Evolutionary conservation across 2,888 invertebrate genomes (phyloP).

Genomic region (Campaea margaritaria): DNA sequence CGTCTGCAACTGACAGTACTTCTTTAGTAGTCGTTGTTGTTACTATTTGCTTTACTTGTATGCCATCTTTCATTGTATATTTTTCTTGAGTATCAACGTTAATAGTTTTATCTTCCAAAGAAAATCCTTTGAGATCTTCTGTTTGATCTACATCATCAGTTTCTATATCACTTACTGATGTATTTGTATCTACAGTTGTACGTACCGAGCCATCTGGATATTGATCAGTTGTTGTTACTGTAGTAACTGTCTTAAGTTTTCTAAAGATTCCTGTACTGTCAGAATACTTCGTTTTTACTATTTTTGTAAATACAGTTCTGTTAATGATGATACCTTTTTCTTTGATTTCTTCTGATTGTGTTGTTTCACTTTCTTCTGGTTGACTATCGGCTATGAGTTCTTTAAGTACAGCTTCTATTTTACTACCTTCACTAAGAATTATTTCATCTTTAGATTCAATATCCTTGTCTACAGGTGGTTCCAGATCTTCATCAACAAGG

Average conservation of each 20-base stretch:
- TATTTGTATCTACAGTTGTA: conserved; percentile 68
- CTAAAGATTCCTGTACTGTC: conserved; percentile 51
- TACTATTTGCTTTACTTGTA: conserved; percentile 65
- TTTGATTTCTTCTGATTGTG: conserved; percentile 53
- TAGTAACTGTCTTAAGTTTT: conserved; percentile 67
- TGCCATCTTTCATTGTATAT: conserved; percentile 57
- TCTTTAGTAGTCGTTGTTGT: conserved; percentile 76
- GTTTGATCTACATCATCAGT: conserved; percentile 44
- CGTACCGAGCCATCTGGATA: conserved; percentile 67
- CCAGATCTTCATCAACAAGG: conserved; percentile 59
- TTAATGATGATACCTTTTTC: conserved; percentile 57
- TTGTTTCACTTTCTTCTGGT: conserved; percentile 56
- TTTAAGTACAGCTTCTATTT: conserved; percentile 52
- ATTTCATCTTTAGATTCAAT: conserved; percentile 17
- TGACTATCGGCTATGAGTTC: conserved; percentile 49
- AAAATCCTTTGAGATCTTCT: conserved; percentile 55
- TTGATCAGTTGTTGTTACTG: conserved; percentile 67
- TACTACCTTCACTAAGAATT: conserved; percentile 31
- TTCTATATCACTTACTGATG: conserved; percentile 65
- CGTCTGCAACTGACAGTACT: conserved; percentile 57
- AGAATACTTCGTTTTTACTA: conserved; percentile 62
- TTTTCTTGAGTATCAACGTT: conserved; percentile 65
- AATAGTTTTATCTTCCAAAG: conserved; percentile 64
- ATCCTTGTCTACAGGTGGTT: conserved; percentile 22
- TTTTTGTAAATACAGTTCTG: conserved; percentile 61